These are phyloP conservation scores for Matsumyia berberina DNA, from an alignment of 2,888 invertebrate genomes.

Conservation along the genomic window DNA sequence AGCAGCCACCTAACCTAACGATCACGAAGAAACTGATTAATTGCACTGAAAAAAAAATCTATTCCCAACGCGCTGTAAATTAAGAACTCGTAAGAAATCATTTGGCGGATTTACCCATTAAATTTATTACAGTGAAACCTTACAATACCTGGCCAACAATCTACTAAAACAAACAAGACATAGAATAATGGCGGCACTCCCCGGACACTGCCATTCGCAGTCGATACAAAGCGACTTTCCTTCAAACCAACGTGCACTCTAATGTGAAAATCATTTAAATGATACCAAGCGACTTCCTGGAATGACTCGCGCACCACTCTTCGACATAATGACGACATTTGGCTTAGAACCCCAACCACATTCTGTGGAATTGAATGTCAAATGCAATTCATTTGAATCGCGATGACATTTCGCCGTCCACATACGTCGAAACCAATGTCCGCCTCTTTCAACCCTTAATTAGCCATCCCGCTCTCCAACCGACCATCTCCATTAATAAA, in stretches of 20 bases:
- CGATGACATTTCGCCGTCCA: constrained; percentile 45
- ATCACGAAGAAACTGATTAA: too few species aligned
- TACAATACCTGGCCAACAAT: too few species aligned
- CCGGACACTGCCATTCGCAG: too few species aligned
- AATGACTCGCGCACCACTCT: constrained; percentile 23
- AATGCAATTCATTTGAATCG: neutral
- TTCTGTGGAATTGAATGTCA: constrained; percentile 18
- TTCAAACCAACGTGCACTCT: neutral
- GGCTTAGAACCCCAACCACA: neutral
- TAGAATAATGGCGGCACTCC: constrained; percentile 9
- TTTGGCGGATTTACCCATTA: too few species aligned
- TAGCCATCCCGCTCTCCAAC: constrained; percentile 28
- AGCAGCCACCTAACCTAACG: too few species aligned
- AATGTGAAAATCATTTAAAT: neutral
- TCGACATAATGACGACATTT: constrained; percentile 38
- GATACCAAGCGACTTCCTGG: constrained; percentile 13
- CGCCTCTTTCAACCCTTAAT: constrained; percentile 40
- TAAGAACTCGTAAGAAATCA: too few species aligned
- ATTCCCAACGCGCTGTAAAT: too few species aligned
- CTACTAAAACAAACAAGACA: neutral
- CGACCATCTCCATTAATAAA: constrained; percentile 51
- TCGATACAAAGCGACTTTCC: neutral
- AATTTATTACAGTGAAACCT: too few species aligned
- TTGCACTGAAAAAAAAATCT: too few species aligned
- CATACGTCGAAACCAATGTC: constrained; percentile 45